Evolutionary conservation across 2,797 vertebrate species (phyloP).

Genomic region (Sebastes kiyomatsui): DNA sequence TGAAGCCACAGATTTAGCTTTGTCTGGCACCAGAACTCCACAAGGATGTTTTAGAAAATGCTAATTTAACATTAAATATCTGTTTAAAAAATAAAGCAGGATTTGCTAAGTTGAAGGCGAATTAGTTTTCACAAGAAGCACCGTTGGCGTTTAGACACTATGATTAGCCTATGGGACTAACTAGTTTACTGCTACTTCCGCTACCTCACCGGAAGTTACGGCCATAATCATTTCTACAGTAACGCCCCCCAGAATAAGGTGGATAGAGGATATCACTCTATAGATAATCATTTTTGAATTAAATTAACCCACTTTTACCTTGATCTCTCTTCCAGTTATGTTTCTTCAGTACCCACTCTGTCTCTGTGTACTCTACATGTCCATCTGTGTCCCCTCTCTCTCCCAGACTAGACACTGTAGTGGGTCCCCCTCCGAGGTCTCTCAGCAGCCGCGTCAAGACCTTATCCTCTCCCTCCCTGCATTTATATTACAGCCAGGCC

Average conservation of each 20-base stretch:
- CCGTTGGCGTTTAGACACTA: too few species aligned
- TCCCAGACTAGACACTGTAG: conserved; percentile 79
- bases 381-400: conserved; percentile 56
- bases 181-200: too few species aligned
- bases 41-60: too few species aligned
- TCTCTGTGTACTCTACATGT: neutral
- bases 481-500: conserved; percentile 79
- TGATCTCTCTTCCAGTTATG: neutral
- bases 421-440: conserved; percentile 73
- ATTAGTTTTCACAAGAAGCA: too few species aligned
- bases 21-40: too few species aligned
- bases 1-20: too few species aligned
- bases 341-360: neutral
- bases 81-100: too few species aligned
- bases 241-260: accelerated
- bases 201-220: too few species aligned
- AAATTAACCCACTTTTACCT: neutral
- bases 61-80: too few species aligned
- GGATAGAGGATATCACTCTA: neutral
- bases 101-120: too few species aligned
- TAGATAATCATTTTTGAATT: neutral
- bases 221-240: too few species aligned
- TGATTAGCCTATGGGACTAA: accelerated
- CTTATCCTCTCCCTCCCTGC: conserved; percentile 78
- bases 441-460: conserved; percentile 72